A percentile compares a stretch with the other conserved stretches of the same genome.
phyloP scores from a whole-genome alignment of 2,888 invertebrate genomes.

The Loripinus fragilis region DNA sequence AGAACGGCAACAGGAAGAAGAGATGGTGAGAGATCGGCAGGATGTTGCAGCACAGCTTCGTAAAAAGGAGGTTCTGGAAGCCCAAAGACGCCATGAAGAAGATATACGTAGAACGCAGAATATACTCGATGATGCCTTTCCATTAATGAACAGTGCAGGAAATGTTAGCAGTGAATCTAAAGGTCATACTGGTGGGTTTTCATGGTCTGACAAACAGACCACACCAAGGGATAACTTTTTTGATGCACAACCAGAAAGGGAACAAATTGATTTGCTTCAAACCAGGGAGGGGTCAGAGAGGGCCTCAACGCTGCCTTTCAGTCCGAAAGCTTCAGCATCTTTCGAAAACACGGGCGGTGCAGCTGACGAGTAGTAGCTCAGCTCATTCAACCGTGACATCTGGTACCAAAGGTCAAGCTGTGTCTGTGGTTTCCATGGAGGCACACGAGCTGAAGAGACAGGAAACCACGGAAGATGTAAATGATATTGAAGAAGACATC shows the following conservation, averaged over 20 bases:
- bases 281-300: conserved; percentile 26
- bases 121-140: not conserved
- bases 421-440: not conserved
- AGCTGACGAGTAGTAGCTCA: not conserved
- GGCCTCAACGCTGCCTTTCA: conserved; percentile 37
- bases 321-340: conserved; percentile 26
- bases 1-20: not conserved
- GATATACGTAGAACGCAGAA: not conserved
- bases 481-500: conserved; percentile 44
- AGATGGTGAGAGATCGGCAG: not conserved
- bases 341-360: conserved; percentile 11
- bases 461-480: conserved; percentile 46
- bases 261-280: not conserved
- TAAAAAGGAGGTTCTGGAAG: not conserved
- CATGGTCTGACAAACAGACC: too few relatives aligned
- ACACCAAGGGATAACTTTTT: too few relatives aligned
- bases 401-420: not conserved
- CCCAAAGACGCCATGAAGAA: conserved; percentile 1
- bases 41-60: not conserved
- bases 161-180: not conserved
- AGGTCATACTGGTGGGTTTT: too few relatives aligned
- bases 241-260: not conserved
- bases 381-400: conserved; percentile 4
- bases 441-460: conserved; percentile 22
- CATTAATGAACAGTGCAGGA: not conserved